Conservation (phyloP, 2,797 vertebrate species). For the Mus minutoides region DNA sequence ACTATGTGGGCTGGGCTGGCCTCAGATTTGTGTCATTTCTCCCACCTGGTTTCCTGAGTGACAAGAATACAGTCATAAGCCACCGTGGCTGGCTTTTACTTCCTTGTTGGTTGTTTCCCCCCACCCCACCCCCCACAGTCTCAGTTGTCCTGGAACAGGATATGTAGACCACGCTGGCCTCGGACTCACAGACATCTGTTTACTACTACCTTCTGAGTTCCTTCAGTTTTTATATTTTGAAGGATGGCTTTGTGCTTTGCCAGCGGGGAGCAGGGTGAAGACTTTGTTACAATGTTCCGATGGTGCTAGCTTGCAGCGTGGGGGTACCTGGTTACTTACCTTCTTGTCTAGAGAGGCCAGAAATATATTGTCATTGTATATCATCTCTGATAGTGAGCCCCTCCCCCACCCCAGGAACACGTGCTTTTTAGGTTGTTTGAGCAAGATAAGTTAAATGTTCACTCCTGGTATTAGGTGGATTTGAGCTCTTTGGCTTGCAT, state of each 20-base stretch:
- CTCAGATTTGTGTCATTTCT: not conserved
- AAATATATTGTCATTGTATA: not conserved
- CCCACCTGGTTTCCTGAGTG: not conserved
- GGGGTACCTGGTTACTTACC: not conserved
- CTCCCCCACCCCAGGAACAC: not conserved
- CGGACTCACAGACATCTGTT: not conserved
- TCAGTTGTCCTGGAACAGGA: not conserved
- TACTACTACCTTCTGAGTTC: not conserved
- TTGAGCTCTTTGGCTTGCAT: not conserved
- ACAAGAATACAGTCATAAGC: not conserved
- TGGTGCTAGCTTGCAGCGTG: not conserved
- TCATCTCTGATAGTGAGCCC: constrained; percentile 14
- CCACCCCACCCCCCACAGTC: too few species aligned
- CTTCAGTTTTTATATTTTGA: constrained; percentile 23
- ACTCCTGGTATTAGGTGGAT: not conserved
- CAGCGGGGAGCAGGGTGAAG: not conserved
- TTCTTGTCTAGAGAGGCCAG: not conserved
- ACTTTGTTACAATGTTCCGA: not conserved
- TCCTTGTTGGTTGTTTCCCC: not conserved
- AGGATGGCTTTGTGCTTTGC: not conserved
- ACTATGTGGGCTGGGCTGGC: not conserved
- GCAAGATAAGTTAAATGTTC: not conserved
- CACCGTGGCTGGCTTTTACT: not conserved
- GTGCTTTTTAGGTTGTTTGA: not conserved
- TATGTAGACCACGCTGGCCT: not conserved